A percentile compares a stretch with the other conserved stretches of the same genome.
These are phyloP conservation scores for Rutilus rutilus DNA, from an alignment of 2,113 vertebrate genomes.

Conservation along the genomic window DNA sequence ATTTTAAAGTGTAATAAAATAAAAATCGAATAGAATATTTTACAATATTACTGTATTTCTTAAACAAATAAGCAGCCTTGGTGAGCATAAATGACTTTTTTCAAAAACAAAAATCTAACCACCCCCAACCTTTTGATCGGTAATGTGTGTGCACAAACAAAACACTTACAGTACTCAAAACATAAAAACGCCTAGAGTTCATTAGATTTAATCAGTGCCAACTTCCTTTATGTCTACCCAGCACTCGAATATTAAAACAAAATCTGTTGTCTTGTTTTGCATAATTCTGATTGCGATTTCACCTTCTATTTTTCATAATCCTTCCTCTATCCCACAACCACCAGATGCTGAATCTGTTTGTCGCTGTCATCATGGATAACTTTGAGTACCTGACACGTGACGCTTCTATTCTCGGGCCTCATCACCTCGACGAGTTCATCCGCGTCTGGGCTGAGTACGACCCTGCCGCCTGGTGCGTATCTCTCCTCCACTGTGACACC, in stretches of 20 bases:
- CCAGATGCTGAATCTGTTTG: slow-evolving; percentile 98
- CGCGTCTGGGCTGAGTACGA: slow-evolving; percentile 98
- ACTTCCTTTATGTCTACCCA: background rate
- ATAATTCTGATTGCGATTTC: background rate
- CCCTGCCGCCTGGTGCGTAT: slow-evolving; percentile 93
- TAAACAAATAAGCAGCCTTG: background rate
- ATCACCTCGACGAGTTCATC: slow-evolving; percentile 98
- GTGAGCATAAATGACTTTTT: background rate
- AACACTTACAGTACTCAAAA: background rate
- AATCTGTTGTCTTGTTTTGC: background rate
- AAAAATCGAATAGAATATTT: background rate
- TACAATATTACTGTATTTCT: background rate
- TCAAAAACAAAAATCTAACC: background rate
- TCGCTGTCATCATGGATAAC: slow-evolving; percentile 99
- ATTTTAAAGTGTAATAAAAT: background rate
- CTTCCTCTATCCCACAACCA: background rate
- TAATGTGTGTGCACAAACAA: background rate
- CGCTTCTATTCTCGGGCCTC: slow-evolving; percentile 96
- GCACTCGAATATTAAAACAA: background rate
- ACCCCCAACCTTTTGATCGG: background rate
- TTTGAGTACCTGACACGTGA: slow-evolving; percentile 98
- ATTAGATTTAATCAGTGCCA: background rate
- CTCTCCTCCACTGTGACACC: slow-evolving; percentile 1
- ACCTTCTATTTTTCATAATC: background rate
- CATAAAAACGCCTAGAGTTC: background rate